Evolutionary conservation across 2,797 vertebrate genomes (phyloP), one percentile per base, ranked within the genome.

Genomic region (Myioborus miniatus): DNA sequence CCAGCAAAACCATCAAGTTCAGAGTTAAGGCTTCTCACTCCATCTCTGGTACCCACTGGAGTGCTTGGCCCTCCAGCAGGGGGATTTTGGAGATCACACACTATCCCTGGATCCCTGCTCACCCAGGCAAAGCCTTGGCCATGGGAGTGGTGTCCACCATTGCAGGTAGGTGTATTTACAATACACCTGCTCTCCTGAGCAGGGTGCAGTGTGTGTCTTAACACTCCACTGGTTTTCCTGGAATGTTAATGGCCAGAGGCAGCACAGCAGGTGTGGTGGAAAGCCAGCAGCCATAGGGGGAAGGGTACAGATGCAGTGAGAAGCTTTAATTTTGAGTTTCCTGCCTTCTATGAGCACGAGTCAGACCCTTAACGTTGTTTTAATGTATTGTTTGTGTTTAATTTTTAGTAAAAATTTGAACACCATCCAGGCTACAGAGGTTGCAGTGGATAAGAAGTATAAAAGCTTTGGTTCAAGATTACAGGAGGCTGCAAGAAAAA

Each of bases 401-500:
- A 97, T 98, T 98, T 98, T 98, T 98, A 98, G 98, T 98, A 94
- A 97, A 97, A 97, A 95, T 96, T 96, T 97, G 97, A 98, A 93
- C 97, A 14, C 56, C 94, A 95, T 89, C 96, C 96, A 96, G 97
- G 97, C 97, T 95, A 93, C 97, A 87, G 97, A 96, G 97, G 92
- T 96, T 96, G 96, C 97, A 87, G 97, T 95, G 97, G 97, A 97
- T 97, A 96, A 93, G 97, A 97, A 95, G 96, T 98, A 96, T 93
- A 85, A 96, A 97, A 96, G 95, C 96, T 98, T 97, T 98, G 98
- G 94, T 97, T 97, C 97, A 83, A 97, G 97, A 97, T 97, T 96
- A 92, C 95, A 96, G 95, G 95, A 97, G 94, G 52, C 96, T 91
- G 94, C 93, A 77, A 94, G 95, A 97, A 93, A 96, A 97, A 27